These are phyloP conservation scores for Rhyzopertha dominica DNA, from an alignment of 1,140 invertebrate species.

Conservation along the genomic window DNA sequence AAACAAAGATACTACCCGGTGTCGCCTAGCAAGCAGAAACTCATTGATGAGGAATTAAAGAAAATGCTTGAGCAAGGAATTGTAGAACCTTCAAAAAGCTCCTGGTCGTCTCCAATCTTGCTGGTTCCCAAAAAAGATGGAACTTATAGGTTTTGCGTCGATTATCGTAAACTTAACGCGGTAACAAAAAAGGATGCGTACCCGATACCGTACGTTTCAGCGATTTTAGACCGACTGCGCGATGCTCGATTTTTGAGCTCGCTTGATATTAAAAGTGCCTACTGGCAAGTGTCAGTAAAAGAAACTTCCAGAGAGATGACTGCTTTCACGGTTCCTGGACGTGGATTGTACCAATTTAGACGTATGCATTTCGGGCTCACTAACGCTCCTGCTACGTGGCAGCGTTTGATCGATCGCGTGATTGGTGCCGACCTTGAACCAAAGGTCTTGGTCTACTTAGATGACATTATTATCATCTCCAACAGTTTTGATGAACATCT, in stretches of 20 bases:
- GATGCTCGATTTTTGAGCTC: slow-evolving; percentile 28
- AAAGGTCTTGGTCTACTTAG: slow-evolving; percentile 32
- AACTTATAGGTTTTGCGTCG: slow-evolving; percentile 40
- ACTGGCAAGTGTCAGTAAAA: slow-evolving; percentile 39
- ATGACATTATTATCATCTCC: slow-evolving; percentile 26
- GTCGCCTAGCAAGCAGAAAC: background rate
- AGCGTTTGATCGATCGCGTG: slow-evolving; percentile 16
- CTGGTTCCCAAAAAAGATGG: slow-evolving; percentile 41
- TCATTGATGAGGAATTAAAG: slow-evolving; percentile 20
- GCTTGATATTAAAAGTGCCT: slow-evolving; percentile 32
- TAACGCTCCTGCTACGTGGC: slow-evolving; percentile 37
- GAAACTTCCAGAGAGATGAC: slow-evolving; percentile 40
- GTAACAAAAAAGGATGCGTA: slow-evolving; percentile 43
- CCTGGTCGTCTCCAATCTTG: slow-evolving; percentile 23
- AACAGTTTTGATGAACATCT: slow-evolving; percentile 32
- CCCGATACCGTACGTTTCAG: slow-evolving; percentile 18
- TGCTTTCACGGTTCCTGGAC: slow-evolving; percentile 45
- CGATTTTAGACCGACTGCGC: slow-evolving; percentile 1
- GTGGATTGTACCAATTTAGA: slow-evolving; percentile 43
- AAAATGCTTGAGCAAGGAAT: slow-evolving; percentile 22
- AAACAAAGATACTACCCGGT: slow-evolving; percentile 7
- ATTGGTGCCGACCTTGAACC: slow-evolving; percentile 18
- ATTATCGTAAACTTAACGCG: slow-evolving; percentile 46
- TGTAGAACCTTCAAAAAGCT: slow-evolving; percentile 15
- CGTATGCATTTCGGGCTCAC: slow-evolving; percentile 47